Evolutionary conservation across 2,888 invertebrate species (phyloP).

Genomic region (Tetramorium bicarinatum): DNA sequence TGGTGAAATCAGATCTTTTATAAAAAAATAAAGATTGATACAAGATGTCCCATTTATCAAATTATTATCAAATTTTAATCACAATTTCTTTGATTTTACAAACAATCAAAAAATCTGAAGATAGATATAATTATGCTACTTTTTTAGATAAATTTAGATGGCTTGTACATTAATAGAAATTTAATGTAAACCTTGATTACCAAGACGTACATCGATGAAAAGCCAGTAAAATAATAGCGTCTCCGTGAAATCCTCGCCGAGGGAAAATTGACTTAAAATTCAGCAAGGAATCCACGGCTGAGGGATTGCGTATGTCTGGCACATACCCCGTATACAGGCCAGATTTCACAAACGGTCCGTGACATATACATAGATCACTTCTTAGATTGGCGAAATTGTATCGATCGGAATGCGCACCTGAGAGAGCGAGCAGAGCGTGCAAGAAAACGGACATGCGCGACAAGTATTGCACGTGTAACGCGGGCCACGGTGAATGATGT

Average conservation of each 20-base stretch:
- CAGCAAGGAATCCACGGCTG: neutral
- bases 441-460: constrained; percentile 73
- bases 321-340: constrained; percentile 15
- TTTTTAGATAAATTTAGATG: neutral
- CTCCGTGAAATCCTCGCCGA: neutral
- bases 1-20: neutral
- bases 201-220: neutral
- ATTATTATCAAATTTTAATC: neutral
- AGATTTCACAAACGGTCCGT: constrained; percentile 44
- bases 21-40: neutral
- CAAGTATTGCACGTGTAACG: constrained; percentile 65
- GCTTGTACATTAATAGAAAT: neutral
- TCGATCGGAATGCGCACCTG: constrained; percentile 75
- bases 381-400: constrained; percentile 74
- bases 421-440: constrained; percentile 65
- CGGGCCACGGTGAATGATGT: constrained; percentile 56
- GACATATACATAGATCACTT: constrained; percentile 64
- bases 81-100: neutral
- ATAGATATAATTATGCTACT: neutral
- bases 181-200: neutral
- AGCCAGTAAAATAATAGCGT: neutral
- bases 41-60: neutral
- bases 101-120: neutral
- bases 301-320: constrained; percentile 9
- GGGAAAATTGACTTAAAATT: constrained; percentile 9